These are phyloP conservation scores for Ophion ventricosus DNA, from an alignment of 2,888 invertebrate species.

Conservation along the genomic window DNA sequence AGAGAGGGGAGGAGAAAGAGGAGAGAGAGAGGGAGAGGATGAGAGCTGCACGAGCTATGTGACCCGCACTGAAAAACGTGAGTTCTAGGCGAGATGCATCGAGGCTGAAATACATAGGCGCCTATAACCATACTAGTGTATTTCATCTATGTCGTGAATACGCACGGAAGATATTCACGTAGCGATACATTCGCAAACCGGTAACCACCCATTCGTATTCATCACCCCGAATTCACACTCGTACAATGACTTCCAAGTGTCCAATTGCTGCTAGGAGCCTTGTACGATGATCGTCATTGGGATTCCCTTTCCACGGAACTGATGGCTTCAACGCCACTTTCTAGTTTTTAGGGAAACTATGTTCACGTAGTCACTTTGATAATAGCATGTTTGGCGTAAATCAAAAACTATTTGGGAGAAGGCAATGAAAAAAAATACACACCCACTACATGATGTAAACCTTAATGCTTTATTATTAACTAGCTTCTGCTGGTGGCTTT, in stretches of 20 bases:
- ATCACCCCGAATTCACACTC: conserved; percentile 1
- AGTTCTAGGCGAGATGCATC: conserved; percentile 24
- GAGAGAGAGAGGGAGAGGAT: conserved; percentile 31
- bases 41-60: conserved; percentile 2
- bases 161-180: conserved; percentile 12
- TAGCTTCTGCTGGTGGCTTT: too few relatives aligned
- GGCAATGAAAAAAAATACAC: too few relatives aligned
- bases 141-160: conserved; percentile 21
- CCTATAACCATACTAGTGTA: conserved; percentile 18
- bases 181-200: conserved; percentile 19
- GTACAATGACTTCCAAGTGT: neutral
- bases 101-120: conserved; percentile 25
- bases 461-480: too few relatives aligned
- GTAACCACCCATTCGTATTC: conserved; percentile 16
- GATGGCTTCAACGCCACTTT: too few relatives aligned
- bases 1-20: conserved; percentile 27
- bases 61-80: conserved; percentile 5
- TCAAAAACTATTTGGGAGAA: too few relatives aligned
- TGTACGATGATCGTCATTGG: neutral
- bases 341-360: too few relatives aligned
- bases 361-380: too few relatives aligned
- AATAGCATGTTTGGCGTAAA: too few relatives aligned
- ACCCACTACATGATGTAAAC: too few relatives aligned
- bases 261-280: neutral
- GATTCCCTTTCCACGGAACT: neutral